Base-by-base conservation (phyloP, 2,888 invertebrate genomes). In the Agriotes lineatus region DNA sequence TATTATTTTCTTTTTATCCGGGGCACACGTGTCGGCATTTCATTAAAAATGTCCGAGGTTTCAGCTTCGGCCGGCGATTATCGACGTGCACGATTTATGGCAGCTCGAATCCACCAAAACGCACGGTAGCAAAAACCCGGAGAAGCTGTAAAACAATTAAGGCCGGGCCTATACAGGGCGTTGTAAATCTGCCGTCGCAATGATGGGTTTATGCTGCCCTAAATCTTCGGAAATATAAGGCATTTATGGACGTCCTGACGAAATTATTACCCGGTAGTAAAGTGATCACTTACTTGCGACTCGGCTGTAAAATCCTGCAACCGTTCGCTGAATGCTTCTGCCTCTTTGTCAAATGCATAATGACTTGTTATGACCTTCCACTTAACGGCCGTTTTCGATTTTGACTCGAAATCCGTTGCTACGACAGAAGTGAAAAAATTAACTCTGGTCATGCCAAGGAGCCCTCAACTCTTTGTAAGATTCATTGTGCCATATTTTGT, bases 241-340 rank as follows among this genome's bases (percentile, higher is more conserved):
- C 74, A 72, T 74, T 74, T 74, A 74, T 70, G 72, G n/a, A 67
- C 71, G 69, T 65, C 62, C 61, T 72, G 71, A 63, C 72, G 72
- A 74, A 74, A 74, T 74, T 74, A 74, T 71, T 71, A 70, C 74
- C 71, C 70, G 69, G 74, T 72, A 74, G 72, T 74, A 72, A 74
- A 72, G 59, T 72, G 66, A 73, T 73, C 67, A 69, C 73, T 74
- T 72, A 68, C 61, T 68, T 65, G 22, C 33, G 66, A 35, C 52
- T 33, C 37, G 50, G 65, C 35, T 54, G 57, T 66, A 66, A 66
- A 66, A 44, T 48, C 33, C 44, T 48, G 37, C 33, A 58, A 35
- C 37, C 18, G 35, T 37, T 22, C 25, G 25, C 25, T 25, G 7
- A 25, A 25, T 25, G 7, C 25, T 7, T 25, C 4, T 7, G 25